These are phyloP conservation scores for Falco punctatus DNA, from an alignment of 2,113 vertebrate species.

Conservation along the genomic window DNA sequence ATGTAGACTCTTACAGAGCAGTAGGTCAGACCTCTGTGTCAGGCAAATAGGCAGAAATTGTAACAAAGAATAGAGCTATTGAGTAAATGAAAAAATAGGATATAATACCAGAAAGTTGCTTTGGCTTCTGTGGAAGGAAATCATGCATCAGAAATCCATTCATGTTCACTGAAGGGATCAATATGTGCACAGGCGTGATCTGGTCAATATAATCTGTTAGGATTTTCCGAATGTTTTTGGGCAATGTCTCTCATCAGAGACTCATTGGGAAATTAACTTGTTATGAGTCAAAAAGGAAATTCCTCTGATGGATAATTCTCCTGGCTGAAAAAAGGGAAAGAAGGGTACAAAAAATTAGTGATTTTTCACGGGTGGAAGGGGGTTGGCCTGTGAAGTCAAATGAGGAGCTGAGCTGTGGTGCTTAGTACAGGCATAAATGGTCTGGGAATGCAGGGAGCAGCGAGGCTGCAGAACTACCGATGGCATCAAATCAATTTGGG, in stretches of 20 bases:
- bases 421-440: not conserved
- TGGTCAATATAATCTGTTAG: not conserved
- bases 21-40: not conserved
- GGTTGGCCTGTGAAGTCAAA: not conserved
- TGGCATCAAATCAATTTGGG: not conserved
- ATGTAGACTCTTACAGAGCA: not conserved
- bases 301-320: not conserved
- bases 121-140: not conserved
- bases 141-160: not conserved
- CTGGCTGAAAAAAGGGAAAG: not conserved
- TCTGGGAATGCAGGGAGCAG: not conserved
- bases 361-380: not conserved
- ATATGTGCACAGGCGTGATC: not conserved
- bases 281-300: not conserved
- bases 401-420: not conserved
- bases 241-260: not conserved
- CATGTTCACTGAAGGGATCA: not conserved
- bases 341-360: not conserved
- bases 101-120: not conserved
- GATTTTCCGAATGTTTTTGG: not conserved
- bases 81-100: not conserved
- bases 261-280: not conserved
- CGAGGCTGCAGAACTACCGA: not conserved
- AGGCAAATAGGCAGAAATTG: not conserved
- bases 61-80: not conserved